Conservation (phyloP, 1,140 invertebrate species). For the Octopus sinensis region DNA sequence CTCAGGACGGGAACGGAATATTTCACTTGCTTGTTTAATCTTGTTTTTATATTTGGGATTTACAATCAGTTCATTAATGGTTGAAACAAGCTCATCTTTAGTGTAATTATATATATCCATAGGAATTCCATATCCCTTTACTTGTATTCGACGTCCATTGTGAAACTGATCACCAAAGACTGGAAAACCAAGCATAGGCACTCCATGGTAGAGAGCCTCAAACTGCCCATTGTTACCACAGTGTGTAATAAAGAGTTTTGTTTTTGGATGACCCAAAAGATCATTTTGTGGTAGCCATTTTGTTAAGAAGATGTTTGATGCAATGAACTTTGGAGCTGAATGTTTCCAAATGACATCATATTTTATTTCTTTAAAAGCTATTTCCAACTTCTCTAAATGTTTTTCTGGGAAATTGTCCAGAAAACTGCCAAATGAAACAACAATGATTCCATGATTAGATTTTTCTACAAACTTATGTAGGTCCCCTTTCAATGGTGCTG, state of each 20-base stretch:
- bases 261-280: constrained; percentile 61
- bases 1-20: constrained; percentile 31
- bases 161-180: constrained; percentile 67
- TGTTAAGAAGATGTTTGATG: constrained; percentile 24
- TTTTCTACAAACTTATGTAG: constrained; percentile 29
- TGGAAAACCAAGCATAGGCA: constrained; percentile 65
- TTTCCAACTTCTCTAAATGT: constrained; percentile 19
- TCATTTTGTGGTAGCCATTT: constrained; percentile 42
- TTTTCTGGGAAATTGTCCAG: constrained; percentile 20
- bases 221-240: constrained; percentile 38
- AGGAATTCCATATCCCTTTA: constrained; percentile 26
- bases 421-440: constrained; percentile 34
- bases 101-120: constrained; percentile 24
- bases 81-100: constrained; percentile 17
- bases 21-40: constrained; percentile 34
- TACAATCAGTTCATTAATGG: constrained; percentile 27
- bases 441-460: constrained; percentile 28
- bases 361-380: constrained; percentile 27
- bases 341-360: constrained; percentile 15
- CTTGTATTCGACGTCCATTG: constrained; percentile 48
- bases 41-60: constrained; percentile 29
- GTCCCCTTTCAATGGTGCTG: constrained; percentile 17
- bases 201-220: constrained; percentile 37
- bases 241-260: constrained; percentile 37
- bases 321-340: background rate